phyloP scores from a whole-genome alignment of 2,888 invertebrate genomes.

The Diarsia mendica region DNA sequence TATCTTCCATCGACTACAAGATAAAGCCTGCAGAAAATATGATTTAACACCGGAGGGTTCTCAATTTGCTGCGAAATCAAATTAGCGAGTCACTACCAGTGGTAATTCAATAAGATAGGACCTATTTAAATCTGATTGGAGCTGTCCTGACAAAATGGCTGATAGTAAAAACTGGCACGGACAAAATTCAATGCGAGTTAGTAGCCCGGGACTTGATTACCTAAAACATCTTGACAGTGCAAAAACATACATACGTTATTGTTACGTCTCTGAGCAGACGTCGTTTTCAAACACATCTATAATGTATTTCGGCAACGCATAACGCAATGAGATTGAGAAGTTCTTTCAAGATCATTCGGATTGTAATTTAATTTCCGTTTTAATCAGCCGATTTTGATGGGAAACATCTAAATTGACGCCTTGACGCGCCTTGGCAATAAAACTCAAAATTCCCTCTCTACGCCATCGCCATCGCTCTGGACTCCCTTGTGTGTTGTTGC shows the following conservation, averaged over 20 bases:
- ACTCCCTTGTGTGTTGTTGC: too few relatives aligned
- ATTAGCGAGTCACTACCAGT: constrained; percentile 54
- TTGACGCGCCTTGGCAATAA: too few relatives aligned
- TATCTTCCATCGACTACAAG: constrained; percentile 29
- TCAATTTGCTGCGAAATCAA: constrained; percentile 56
- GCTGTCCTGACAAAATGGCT: constrained; percentile 18
- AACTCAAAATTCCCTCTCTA: too few relatives aligned
- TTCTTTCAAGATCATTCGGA: not conserved
- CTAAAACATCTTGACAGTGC: not conserved
- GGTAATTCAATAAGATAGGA: constrained; percentile 53
- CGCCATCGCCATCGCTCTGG: too few relatives aligned
- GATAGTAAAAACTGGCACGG: not conserved
- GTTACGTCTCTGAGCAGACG: not conserved
- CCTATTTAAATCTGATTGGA: constrained; percentile 38
- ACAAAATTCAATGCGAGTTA: too few relatives aligned
- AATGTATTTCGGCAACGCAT: not conserved
- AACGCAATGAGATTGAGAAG: not conserved
- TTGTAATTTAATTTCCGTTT: not conserved
- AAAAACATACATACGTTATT: not conserved
- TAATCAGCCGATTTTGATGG: not conserved
- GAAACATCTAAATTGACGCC: not conserved
- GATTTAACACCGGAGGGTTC: constrained; percentile 56
- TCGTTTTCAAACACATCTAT: not conserved
- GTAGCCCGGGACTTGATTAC: not conserved
- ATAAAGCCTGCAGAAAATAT: constrained; percentile 54